Percentiles rank a stretch among this genome's conserved stretches.
Evolutionary conservation across 2,888 invertebrate species (phyloP).

Genomic region (Perizoma flavofasciatum): DNA sequence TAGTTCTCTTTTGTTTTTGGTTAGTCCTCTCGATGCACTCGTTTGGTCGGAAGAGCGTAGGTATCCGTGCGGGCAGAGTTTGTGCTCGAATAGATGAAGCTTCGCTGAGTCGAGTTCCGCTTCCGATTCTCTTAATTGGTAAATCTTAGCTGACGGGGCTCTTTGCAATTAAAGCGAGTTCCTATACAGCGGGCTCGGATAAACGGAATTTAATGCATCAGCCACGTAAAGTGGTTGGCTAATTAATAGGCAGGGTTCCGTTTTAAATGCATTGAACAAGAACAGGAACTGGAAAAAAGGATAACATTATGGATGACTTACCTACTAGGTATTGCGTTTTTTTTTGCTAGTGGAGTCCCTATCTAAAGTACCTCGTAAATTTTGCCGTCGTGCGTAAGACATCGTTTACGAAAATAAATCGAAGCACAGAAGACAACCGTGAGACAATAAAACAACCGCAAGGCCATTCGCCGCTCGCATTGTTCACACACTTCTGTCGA

Average conservation of each 20-base stretch:
- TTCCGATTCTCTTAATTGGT: slow-evolving; percentile 77
- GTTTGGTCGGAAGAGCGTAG: slow-evolving; percentile 21
- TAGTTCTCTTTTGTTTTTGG: slow-evolving; percentile 34
- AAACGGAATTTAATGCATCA: slow-evolving; percentile 61
- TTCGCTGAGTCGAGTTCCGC: slow-evolving; percentile 72
- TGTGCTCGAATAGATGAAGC: slow-evolving; percentile 40
- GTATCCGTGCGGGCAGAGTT: slow-evolving; percentile 23
- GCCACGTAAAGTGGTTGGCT: slow-evolving; percentile 46
- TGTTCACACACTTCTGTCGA: slow-evolving; percentile 30
- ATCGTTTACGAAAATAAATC: slow-evolving; percentile 21
- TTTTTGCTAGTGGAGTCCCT: background rate
- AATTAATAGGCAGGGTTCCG: slow-evolving; percentile 40
- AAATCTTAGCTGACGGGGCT: slow-evolving; percentile 80
- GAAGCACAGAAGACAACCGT: slow-evolving; percentile 25
- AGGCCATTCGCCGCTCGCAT: slow-evolving; percentile 21
- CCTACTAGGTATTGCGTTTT: background rate
- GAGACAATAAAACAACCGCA: slow-evolving; percentile 29
- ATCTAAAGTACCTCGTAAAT: slow-evolving; percentile 9
- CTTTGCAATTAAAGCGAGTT: slow-evolving; percentile 72
- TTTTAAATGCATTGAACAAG: slow-evolving; percentile 15
- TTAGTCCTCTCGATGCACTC: slow-evolving; percentile 29
- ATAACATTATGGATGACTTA: background rate
- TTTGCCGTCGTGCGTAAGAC: slow-evolving; percentile 20
- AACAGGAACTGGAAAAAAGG: slow-evolving; percentile 4
- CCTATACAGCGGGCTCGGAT: slow-evolving; percentile 61